Evolutionary conservation across 2,113 vertebrate species (phyloP).

Genomic region (Triplophysa rosa): DNA sequence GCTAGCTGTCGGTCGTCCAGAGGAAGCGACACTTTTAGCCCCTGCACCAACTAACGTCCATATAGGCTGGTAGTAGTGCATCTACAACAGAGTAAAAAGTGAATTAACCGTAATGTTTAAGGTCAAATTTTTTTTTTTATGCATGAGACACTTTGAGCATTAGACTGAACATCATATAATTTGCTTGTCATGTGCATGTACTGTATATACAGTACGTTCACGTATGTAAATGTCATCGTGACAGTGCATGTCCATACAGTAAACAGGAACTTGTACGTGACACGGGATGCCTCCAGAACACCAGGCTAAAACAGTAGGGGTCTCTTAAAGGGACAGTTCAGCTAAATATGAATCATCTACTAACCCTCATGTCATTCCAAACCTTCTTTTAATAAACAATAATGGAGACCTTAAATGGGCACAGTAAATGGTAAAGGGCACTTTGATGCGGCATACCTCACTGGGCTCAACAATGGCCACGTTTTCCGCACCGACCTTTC

Average conservation of each 20-base stretch:
- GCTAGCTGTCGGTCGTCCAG: constrained; percentile 78
- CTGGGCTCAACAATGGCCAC: constrained; percentile 93
- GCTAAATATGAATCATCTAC: neutral
- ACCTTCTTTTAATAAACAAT: neutral
- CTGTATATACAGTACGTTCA: neutral
- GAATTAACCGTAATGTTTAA: neutral
- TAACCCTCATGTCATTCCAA: neutral
- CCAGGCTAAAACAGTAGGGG: neutral
- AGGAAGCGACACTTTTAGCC: constrained; percentile 79
- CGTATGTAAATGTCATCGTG: too few species aligned
- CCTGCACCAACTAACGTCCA: constrained; percentile 96
- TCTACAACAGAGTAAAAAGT: constrained; percentile 65
- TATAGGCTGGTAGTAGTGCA: constrained; percentile 94
- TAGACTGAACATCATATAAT: neutral
- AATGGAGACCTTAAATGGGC: too few species aligned
- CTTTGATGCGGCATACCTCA: constrained; percentile 70
- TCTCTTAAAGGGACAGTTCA: neutral
- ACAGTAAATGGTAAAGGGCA: too few species aligned
- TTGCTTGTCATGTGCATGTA: neutral
- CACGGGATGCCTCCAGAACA: neutral
- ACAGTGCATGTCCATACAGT: neutral
- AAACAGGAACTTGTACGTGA: neutral
- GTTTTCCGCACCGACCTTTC: constrained; percentile 84
- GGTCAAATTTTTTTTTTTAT: neutral
- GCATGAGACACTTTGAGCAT: neutral